Evolutionary conservation across 2,113 vertebrate species (phyloP).

Genomic region (Tonatia bakeri): DNA sequence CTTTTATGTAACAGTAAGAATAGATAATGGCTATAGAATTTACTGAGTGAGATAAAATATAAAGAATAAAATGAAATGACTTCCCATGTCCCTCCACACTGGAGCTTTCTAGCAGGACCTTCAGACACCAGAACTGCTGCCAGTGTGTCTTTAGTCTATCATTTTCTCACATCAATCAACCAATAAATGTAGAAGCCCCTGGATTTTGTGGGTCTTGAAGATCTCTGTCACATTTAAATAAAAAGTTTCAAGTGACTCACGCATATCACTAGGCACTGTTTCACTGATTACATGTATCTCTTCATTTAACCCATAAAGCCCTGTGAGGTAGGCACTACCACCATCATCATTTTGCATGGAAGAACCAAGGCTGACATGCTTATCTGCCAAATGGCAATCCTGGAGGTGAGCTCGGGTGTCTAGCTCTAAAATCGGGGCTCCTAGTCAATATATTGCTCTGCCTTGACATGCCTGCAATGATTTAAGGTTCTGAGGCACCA

Average conservation of each 20-base stretch:
- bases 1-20: neutral
- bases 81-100: neutral
- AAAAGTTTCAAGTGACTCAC: neutral
- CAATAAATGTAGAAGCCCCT: neutral
- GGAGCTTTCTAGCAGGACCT: neutral
- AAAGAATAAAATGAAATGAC: neutral
- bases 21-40: neutral
- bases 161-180: neutral
- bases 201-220: neutral
- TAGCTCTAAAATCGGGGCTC: neutral
- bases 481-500: neutral
- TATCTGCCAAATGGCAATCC: neutral
- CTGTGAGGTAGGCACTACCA: fast-evolving
- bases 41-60: neutral
- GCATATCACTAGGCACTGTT: neutral
- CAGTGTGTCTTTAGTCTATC: neutral
- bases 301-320: neutral
- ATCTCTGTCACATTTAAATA: neutral
- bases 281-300: neutral
- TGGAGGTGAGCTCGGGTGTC: neutral
- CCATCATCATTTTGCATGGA: neutral
- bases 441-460: neutral
- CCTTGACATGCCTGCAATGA: neutral
- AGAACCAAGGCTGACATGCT: neutral
- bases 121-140: neutral